These are phyloP conservation scores for Deilephila elpenor DNA, from an alignment of 2,888 invertebrate genomes.

Conservation along the genomic window DNA sequence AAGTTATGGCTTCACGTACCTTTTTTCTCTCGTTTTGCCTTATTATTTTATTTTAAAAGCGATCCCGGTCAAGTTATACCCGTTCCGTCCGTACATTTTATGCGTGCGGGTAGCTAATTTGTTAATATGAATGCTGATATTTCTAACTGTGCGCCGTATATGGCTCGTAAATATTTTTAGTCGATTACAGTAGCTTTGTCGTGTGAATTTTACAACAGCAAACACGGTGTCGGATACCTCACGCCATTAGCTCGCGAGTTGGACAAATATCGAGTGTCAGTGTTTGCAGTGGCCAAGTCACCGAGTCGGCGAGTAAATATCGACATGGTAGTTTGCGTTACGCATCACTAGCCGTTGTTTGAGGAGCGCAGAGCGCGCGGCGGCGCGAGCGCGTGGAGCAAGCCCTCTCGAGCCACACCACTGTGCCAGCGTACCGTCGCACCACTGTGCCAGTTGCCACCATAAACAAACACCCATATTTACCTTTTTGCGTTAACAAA, in stretches of 20 bases:
- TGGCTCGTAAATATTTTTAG: constrained; percentile 46
- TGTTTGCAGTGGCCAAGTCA: constrained; percentile 63
- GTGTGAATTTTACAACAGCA: constrained; percentile 70
- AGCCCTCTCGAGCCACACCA: constrained; percentile 68
- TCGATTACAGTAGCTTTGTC: constrained; percentile 75
- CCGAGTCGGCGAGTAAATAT: constrained; percentile 70
- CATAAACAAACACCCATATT: constrained; percentile 79
- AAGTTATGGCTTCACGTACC: constrained; percentile 79
- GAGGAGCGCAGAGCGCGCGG: constrained; percentile 65
- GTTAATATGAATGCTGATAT: constrained; percentile 47
- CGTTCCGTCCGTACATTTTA: constrained; percentile 56
- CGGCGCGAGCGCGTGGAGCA: constrained; percentile 76
- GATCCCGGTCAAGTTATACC: constrained; percentile 64
- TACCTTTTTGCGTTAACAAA: constrained; percentile 72
- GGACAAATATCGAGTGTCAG: constrained; percentile 78
- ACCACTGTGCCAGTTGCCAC: constrained; percentile 51
- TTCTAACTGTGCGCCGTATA: constrained; percentile 43
- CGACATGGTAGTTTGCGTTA: constrained; percentile 82
- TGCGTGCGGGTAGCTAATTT: constrained; percentile 49
- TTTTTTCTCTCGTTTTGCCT: constrained; percentile 67
- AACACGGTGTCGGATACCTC: constrained; percentile 65
- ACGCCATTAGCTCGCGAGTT: constrained; percentile 78
- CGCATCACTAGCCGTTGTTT: constrained; percentile 83
- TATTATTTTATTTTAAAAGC: constrained; percentile 75
- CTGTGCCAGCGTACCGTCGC: constrained; percentile 54